Evolutionary conservation across 2,113 vertebrate species (phyloP).

Genomic region (Vidua chalybeata): DNA sequence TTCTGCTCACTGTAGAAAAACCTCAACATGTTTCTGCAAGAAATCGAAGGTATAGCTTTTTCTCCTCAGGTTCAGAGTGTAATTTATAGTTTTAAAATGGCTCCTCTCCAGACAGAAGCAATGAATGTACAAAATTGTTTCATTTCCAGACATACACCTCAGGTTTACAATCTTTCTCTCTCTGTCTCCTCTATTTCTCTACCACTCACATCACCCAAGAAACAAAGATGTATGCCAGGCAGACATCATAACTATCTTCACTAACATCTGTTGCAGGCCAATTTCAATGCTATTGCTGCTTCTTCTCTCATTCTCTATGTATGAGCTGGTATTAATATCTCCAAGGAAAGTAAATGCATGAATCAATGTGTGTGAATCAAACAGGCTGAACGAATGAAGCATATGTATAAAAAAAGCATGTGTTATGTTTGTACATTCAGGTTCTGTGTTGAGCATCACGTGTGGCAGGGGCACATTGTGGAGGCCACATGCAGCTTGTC

Average conservation of each 20-base stretch:
- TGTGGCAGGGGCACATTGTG: fast-evolving
- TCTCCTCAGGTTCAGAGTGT: neutral
- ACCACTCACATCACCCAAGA: neutral
- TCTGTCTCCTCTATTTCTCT: neutral
- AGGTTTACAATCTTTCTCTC: neutral
- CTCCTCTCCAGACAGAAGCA: neutral
- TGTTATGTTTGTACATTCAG: neutral
- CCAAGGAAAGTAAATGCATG: conserved; percentile 6
- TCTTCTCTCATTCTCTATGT: conserved; percentile 5
- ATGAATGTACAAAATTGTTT: neutral
- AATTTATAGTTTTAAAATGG: conserved; percentile 27
- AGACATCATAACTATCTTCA: neutral
- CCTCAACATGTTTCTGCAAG: neutral
- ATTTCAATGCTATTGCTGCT: neutral
- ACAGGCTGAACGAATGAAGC: neutral
- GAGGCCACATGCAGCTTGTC: neutral
- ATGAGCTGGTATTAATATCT: conserved; percentile 45
- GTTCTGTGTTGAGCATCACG: neutral
- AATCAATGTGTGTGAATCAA: conserved; percentile 25
- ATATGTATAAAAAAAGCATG: fast-evolving
- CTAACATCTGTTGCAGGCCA: conserved; percentile 27
- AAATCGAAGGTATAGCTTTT: neutral
- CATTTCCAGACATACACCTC: neutral
- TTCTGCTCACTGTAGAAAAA: neutral
- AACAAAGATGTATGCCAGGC: neutral